These are phyloP conservation scores for Orius laevigatus DNA, from an alignment of 1,140 invertebrate genomes.

Conservation along the genomic window DNA sequence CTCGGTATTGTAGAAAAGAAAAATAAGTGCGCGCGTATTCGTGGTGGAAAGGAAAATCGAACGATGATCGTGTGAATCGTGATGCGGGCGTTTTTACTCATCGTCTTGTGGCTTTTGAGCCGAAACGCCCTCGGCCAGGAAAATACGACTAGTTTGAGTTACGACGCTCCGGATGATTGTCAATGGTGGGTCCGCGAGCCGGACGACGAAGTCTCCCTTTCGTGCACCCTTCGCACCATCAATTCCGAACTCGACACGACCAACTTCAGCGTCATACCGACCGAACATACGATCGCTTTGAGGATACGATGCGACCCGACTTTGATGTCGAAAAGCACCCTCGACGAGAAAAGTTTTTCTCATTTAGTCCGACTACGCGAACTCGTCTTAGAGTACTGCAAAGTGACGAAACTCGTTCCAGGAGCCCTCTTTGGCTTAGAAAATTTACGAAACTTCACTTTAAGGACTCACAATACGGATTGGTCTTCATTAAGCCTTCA, in stretches of 20 bases:
- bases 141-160: conserved; percentile 27
- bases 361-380: conserved; percentile 60
- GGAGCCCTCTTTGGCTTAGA: conserved; percentile 53
- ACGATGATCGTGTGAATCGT: too few species aligned
- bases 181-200: conserved; percentile 39
- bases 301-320: conserved; percentile 60
- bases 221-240: conserved; percentile 59
- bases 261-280: conserved; percentile 71
- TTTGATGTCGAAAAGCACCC: conserved; percentile 49
- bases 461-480: conserved; percentile 60
- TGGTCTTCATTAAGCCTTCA: conserved; percentile 63
- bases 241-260: conserved; percentile 71
- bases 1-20: too few species aligned
- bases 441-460: conserved; percentile 61
- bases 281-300: conserved; percentile 63
- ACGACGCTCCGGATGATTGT: conserved; percentile 71
- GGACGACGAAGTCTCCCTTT: conserved; percentile 52
- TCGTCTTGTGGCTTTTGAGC: too few species aligned
- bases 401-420: conserved; percentile 57
- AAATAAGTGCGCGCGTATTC: too few species aligned
- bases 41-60: too few species aligned
- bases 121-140: too few species aligned
- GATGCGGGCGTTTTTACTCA: too few species aligned
- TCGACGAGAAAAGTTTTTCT: conserved; percentile 60
- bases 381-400: conserved; percentile 69